A percentile compares a stretch with the other conserved stretches of the same genome.
Evolutionary conservation across 2,888 invertebrate species (phyloP).

Genomic region (Lumbricus terrestris): DNA sequence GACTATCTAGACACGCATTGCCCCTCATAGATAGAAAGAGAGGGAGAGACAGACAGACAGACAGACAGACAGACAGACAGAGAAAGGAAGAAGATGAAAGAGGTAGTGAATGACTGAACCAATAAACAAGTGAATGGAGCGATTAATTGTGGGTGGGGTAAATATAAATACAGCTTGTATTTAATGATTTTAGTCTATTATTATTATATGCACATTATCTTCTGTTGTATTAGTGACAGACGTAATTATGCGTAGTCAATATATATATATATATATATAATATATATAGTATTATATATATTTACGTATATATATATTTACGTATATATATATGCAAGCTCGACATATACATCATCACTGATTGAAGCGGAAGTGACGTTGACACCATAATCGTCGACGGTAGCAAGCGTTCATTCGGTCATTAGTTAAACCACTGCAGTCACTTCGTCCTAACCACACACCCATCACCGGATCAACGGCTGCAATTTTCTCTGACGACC

Average conservation of each 20-base stretch:
- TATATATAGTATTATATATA: no score
- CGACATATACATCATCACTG: not conserved
- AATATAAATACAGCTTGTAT: not conserved
- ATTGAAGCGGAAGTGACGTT: not conserved
- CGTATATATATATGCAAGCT: no score
- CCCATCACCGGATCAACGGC: no score
- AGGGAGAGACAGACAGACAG: not conserved
- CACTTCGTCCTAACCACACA: not conserved
- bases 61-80: not conserved
- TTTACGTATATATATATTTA: no score
- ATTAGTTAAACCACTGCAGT: not conserved
- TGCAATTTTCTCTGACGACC: not conserved
- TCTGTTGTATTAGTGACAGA: not conserved
- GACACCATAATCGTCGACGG: not conserved
- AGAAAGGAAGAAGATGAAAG: no score
- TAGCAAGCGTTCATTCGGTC: not conserved
- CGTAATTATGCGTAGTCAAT: not conserved
- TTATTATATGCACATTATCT: not conserved
- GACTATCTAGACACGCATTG: not conserved
- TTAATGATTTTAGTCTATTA: not conserved
- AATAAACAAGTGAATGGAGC: not conserved
- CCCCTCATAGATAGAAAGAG: not conserved
- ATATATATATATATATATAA: not conserved
- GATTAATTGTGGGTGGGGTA: not conserved
- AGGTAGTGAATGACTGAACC: not conserved